These are phyloP conservation scores for Andricus curvator DNA, from an alignment of 2,888 invertebrate species.

Conservation along the genomic window DNA sequence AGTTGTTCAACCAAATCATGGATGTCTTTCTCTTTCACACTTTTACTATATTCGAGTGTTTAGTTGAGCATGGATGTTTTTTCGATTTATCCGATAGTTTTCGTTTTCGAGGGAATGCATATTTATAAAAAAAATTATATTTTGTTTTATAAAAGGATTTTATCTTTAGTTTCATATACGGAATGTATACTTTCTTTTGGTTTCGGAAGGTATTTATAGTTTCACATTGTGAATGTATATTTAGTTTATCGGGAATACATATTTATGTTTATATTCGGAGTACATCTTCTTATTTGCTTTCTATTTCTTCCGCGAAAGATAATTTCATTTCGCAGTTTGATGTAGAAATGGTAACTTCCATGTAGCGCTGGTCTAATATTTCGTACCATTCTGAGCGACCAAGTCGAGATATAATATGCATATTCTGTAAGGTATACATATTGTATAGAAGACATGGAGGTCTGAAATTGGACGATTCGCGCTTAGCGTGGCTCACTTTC, in stretches of 20 bases:
- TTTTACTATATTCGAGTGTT: slow-evolving; percentile 37
- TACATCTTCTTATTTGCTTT: neutral
- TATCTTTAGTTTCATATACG: neutral
- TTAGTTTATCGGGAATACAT: neutral
- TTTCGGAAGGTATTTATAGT: neutral
- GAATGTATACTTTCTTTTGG: neutral
- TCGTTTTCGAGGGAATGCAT: neutral
- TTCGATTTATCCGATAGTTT: slow-evolving; percentile 26
- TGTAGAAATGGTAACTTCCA: slow-evolving; percentile 1
- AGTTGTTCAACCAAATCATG: slow-evolving; percentile 11
- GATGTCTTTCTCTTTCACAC: slow-evolving; percentile 26
- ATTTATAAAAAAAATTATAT: neutral
- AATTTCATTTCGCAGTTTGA: neutral
- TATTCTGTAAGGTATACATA: neutral
- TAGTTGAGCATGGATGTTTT: slow-evolving; percentile 39
- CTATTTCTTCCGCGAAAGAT: neutral
- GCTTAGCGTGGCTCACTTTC: slow-evolving; percentile 21
- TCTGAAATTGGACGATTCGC: neutral
- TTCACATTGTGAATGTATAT: neutral
- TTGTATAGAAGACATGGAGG: neutral
- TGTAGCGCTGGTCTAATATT: slow-evolving; percentile 10
- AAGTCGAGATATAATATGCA: slow-evolving; percentile 26
- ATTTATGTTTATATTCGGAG: neutral
- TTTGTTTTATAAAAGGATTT: neutral
- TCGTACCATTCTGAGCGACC: slow-evolving; percentile 1